phyloP scores from a whole-genome alignment of 2,888 invertebrate species.

The Antheraea yamamai region DNA sequence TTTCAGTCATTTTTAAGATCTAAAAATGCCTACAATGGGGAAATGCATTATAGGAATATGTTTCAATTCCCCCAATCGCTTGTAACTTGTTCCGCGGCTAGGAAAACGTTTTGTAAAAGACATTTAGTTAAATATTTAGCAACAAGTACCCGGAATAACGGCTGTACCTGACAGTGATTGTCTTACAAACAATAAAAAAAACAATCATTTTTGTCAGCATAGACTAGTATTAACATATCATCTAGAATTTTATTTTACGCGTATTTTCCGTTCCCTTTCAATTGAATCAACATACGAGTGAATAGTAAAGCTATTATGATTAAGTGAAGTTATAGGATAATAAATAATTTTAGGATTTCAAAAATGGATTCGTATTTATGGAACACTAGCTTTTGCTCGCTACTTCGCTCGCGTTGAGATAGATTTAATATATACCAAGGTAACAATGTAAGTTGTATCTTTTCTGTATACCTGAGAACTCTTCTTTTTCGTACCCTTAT shows the following conservation, averaged over 20 bases:
- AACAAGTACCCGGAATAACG: slow-evolving; percentile 43
- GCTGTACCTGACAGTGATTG: slow-evolving; percentile 65
- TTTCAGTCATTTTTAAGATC: background rate
- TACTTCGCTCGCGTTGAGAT: too few relatives aligned
- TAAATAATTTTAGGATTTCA: background rate
- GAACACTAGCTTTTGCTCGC: too few relatives aligned
- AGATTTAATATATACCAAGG: too few relatives aligned
- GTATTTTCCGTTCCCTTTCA: background rate
- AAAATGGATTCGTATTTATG: background rate
- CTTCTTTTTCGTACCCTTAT: too few relatives aligned
- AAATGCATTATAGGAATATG: background rate
- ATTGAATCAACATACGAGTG: background rate
- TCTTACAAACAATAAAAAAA: slow-evolving; percentile 16
- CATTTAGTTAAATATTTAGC: slow-evolving; percentile 66
- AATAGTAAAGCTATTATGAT: background rate
- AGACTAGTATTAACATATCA: slow-evolving; percentile 3
- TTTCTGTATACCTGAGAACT: too few relatives aligned
- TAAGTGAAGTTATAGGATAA: background rate
- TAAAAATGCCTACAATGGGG: too few relatives aligned
- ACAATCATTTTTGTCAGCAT: slow-evolving; percentile 9
- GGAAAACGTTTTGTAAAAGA: slow-evolving; percentile 43
- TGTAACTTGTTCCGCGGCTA: slow-evolving; percentile 18
- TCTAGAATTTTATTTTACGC: background rate
- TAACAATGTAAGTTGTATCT: too few relatives aligned
- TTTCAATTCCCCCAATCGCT: slow-evolving; percentile 6